A percentile compares a stretch with the other conserved stretches of the same genome.
phyloP scores from a whole-genome alignment of 1,140 invertebrate species.

The Nixonia krombeini region DNA sequence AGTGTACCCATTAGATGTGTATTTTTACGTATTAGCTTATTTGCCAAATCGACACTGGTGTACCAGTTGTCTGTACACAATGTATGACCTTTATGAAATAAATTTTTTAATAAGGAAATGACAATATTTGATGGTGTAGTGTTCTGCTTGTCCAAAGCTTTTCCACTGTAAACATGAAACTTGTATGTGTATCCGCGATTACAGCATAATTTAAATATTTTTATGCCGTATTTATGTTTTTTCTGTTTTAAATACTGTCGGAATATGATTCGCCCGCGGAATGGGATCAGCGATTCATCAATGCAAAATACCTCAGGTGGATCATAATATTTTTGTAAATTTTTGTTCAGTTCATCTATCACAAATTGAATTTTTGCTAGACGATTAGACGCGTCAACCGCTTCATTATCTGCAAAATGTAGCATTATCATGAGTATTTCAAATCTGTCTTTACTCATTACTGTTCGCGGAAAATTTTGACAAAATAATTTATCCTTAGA shows the following conservation, averaged over 20 bases:
- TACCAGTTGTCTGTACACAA: constrained; percentile 68
- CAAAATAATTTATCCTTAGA: too few relatives aligned
- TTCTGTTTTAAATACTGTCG: constrained; percentile 62
- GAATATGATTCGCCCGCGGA: constrained; percentile 57
- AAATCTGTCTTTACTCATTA: too few relatives aligned
- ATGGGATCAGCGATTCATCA: constrained; percentile 65
- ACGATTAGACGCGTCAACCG: too few relatives aligned
- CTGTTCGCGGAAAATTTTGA: too few relatives aligned
- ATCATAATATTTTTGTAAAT: constrained; percentile 46
- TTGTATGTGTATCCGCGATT: constrained; percentile 56
- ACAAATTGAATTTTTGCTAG: too few relatives aligned
- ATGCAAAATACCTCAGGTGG: constrained; percentile 56
- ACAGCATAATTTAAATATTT: constrained; percentile 62
- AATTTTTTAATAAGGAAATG: constrained; percentile 47
- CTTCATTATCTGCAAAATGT: too few relatives aligned
- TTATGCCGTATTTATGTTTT: constrained; percentile 62
- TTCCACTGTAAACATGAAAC: constrained; percentile 55
- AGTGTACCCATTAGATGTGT: constrained; percentile 58
- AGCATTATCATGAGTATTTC: too few relatives aligned
- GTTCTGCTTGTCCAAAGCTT: constrained; percentile 47
- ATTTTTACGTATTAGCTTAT: constrained; percentile 49
- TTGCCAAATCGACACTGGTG: constrained; percentile 51
- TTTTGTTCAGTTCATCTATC: too few relatives aligned
- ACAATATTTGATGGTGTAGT: constrained; percentile 29
- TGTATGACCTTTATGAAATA: constrained; percentile 54